Evolutionary conservation across 2,888 invertebrate genomes (phyloP), one percentile per base, ranked within the genome.

Genomic region (Caenorhabditis zanzibari): DNA sequence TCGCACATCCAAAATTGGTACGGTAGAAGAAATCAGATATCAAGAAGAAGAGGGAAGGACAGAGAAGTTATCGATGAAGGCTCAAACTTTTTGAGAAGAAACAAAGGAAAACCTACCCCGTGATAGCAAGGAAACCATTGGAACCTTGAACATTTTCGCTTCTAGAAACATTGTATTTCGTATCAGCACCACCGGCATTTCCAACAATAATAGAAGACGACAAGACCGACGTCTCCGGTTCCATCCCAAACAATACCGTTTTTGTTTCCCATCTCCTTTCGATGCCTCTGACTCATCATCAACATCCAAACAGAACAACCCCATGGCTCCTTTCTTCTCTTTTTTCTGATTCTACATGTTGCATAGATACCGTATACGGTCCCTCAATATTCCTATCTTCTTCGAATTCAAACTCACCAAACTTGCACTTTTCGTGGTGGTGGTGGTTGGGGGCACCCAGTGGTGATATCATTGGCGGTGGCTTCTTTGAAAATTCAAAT

Each of bases 231-330:
- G 49, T 61, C 61, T 61, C 64, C 52, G 64, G 63, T 38, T 54
- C 61, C 35, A 38, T 73, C 73, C 73, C 54, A 75, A 75, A 75
- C 74, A 75, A 75, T 75, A 66, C 64, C 74, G 66, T 75, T 75
- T 68, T 75, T 74, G 73, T 73, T 73, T 73, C 73, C 73, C 61
- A 58, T 66, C 56, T 56, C 64, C 38, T 5, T 41, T 74, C 56
- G 63, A 54, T 24, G 35, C 32, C 61, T 54, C 73, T 73, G 73
- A 73, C 61, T 61, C 73, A 73, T 22, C 28, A 72, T 72, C 72
- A 69, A 59, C 44, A 71, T 56, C 72, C 44, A 71, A 59, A 69
- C 54, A 38, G 14, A 35, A 38, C 24, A 7, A 12, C 26, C n/a
- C 71, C 41, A 58, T 44, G 47, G 58, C 58, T 71, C 71, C 41